Conservation (phyloP, 2,888 invertebrate species). For the Archips crataeganus region DNA sequence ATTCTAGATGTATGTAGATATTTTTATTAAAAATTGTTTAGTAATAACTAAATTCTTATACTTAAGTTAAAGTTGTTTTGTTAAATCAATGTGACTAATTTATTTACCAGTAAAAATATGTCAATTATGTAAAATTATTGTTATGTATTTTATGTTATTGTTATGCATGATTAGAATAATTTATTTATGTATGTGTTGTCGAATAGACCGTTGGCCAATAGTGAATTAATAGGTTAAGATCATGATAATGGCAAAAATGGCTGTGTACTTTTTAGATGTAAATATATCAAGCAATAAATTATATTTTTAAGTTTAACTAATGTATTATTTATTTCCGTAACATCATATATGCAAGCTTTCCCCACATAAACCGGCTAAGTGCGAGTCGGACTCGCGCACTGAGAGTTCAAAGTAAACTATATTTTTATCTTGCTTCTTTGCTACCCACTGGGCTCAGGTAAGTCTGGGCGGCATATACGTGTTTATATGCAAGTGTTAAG, state of each 20-base stretch:
- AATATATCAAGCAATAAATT: slow-evolving; percentile 65
- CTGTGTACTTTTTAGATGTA: slow-evolving; percentile 81
- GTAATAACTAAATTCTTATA: background rate
- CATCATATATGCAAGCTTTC: background rate
- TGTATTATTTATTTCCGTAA: background rate
- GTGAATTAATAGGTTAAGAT: slow-evolving; percentile 38
- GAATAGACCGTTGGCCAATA: background rate
- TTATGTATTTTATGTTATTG: slow-evolving; percentile 11
- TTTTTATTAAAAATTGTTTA: no score
- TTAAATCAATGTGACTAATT: slow-evolving; percentile 32
- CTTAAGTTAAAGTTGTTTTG: slow-evolving; percentile 16
- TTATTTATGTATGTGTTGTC: slow-evolving; percentile 10
- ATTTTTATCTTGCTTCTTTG: no score
- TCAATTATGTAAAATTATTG: slow-evolving; percentile 10
- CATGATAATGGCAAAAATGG: slow-evolving; percentile 68
- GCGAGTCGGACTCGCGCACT: no score
- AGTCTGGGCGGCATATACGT: no score
- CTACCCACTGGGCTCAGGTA: no score
- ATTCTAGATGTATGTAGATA: background rate
- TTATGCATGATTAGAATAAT: slow-evolving; percentile 26
- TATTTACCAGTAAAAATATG: slow-evolving; percentile 24
- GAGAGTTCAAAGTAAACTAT: no score
- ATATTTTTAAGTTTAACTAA: slow-evolving; percentile 26
- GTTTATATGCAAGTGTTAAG: no score
- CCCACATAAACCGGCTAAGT: no score